Evolutionary conservation across 2,888 invertebrate genomes (phyloP), one percentile per base, ranked within the genome.

Genomic region (Allacma fusca): DNA sequence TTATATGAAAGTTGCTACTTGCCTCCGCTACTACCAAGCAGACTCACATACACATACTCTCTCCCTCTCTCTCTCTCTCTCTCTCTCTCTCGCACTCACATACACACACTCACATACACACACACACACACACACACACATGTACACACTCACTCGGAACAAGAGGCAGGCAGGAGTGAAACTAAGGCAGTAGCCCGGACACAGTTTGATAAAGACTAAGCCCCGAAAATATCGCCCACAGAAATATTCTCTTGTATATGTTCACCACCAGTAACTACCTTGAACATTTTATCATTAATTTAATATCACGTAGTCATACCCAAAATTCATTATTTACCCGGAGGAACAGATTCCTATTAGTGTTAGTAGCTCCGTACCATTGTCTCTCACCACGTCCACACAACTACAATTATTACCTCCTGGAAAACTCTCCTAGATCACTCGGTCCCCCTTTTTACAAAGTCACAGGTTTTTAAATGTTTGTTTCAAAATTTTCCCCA

Each of bases 181-280:
- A 50, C 50, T 50, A 50, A 50, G 50, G 50, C 50, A 50, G 50
- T 50, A 50, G 50, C 50, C 50, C 50, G 50, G 50, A 50, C 50
- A 50, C 19, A 50, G 7, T 50, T 50, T 50, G 50, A 50, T 50
- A 50, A 50, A 50, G 50, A 50, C 50, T 50, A 50, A 50, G 50
- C 50, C 50, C 50, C 50, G 50, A 50, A 50, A 50, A 50, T 50
- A 9, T 13, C 50, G 50, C 50, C 50, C 50, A 50, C 19, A n/a
- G 16, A 50, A 50, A 50, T 50, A 50, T 50, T 50, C 50, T 50
- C n/a, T 16, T 50, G 50, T 50, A 50, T 50, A 50, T 50, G 50
- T 50, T 50, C 19, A 9, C 16, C 16, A 50, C 19, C 7, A 50
- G 16, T 12, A 50, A 50, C 50, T 16, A 50, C 5, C 50, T 50